Evolutionary conservation across 2,888 invertebrate genomes (phyloP), one percentile per base, ranked within the genome.

Genomic region (Odontocerum albicorne): DNA sequence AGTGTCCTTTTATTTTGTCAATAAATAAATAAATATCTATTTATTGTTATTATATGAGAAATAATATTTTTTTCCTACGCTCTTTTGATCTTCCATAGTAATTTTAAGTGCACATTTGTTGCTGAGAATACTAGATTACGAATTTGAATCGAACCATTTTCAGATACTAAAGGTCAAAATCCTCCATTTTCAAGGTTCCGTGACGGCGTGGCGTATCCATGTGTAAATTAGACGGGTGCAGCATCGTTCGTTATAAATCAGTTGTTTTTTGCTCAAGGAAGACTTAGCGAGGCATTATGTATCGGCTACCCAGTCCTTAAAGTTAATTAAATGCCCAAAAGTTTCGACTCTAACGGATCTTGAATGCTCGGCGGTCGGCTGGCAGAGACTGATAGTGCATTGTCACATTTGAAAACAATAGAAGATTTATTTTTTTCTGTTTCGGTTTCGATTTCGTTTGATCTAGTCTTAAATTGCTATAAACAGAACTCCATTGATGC

Each of bases 201-300:
- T n/a, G n/a, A n/a, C n/a, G n/a, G n/a, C 13, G 35, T 12, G 20
- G 21, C 20, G 21, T 39, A 12, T 39, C 19, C 21, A 20, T 21
- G 39, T 39, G 39, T 17, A 39, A 39, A 39, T 39, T 39, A 20
- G 13, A n/a, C 20, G 17, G 12, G 21, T 39, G 39, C 39, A 39
- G 20, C 20, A 20, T 12, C 6, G 20, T 13, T 39, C 12, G 3
- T 20, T 19, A 39, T 39, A 39, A 39, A 39, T 39, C 39, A 39
- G 12, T 39, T n/a, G 39, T 8, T 39, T 39, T 39, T 39, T 39
- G 39, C n/a, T n/a, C n/a, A n/a, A n/a, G n/a, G n/a, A n/a, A n/a
- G n/a, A n/a, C n/a, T n/a, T n/a, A n/a, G n/a, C n/a, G n/a, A n/a
- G n/a, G n/a, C n/a, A n/a, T n/a, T n/a, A n/a, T n/a, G n/a, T n/a